Conservation (phyloP, 1,140 invertebrate species). For the Solen grandis region DNA sequence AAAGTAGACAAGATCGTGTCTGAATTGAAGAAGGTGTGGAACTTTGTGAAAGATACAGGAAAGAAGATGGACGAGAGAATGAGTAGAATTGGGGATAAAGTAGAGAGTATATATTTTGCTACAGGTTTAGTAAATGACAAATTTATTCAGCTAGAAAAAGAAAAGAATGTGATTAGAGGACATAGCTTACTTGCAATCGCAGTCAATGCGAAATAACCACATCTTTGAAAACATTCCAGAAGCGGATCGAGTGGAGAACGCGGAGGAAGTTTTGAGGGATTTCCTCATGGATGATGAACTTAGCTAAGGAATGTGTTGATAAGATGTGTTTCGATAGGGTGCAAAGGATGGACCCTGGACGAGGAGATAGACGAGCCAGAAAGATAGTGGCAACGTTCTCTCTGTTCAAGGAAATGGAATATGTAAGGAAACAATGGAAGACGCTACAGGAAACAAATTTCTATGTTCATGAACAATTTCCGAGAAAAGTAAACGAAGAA, state of each 20-base stretch:
- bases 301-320: background rate
- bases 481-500: conserved; percentile 7
- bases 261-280: background rate
- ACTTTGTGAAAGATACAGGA: too few relatives aligned
- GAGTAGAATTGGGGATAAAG: too few relatives aligned
- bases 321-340: conserved; percentile 2
- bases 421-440: background rate
- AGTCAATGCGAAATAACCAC: conserved; percentile 23
- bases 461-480: conserved; percentile 20
- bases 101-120: too few relatives aligned
- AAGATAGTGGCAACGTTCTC: conserved; percentile 29
- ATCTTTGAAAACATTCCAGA: background rate
- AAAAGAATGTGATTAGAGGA: background rate
- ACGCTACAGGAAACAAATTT: too few relatives aligned
- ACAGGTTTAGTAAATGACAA: too few relatives aligned
- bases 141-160: conserved; percentile 3
- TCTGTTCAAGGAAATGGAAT: conserved; percentile 22
- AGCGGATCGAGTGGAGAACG: background rate
- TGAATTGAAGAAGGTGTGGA: too few relatives aligned
- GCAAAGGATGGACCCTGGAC: background rate
- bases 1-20: too few relatives aligned
- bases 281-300: conserved; percentile 22
- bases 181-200: conserved; percentile 5
- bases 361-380: background rate
- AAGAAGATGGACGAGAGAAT: too few relatives aligned